These are phyloP conservation scores for Narcine bancroftii DNA, from an alignment of 2,113 vertebrate genomes.

Conservation along the genomic window DNA sequence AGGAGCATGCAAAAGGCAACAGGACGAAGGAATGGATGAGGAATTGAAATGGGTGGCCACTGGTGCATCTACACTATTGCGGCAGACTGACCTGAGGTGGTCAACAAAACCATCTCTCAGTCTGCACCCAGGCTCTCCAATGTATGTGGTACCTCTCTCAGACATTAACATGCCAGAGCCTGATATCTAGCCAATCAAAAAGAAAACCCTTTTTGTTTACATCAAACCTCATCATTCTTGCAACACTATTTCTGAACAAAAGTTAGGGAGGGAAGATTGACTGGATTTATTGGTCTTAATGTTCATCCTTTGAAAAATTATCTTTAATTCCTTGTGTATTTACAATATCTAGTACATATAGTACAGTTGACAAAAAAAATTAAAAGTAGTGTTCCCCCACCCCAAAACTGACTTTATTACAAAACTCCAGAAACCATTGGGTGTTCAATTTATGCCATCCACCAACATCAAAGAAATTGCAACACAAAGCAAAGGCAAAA, in stretches of 20 bases:
- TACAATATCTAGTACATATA: neutral
- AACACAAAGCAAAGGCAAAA: too few relatives aligned
- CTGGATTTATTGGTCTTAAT: neutral
- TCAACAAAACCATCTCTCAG: too few relatives aligned
- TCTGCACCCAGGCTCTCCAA: too few relatives aligned
- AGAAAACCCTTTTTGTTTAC: neutral
- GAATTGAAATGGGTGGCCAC: too few relatives aligned
- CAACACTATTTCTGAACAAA: neutral
- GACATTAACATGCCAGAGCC: too few relatives aligned
- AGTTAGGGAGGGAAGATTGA: neutral
- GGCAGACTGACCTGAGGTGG: too few relatives aligned
- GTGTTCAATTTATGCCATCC: neutral
- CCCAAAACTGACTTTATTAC: neutral
- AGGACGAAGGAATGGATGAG: too few relatives aligned
- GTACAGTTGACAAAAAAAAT: neutral
- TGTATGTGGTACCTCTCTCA: too few relatives aligned
- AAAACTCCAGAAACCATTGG: neutral
- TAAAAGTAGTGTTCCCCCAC: neutral
- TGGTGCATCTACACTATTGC: too few relatives aligned
- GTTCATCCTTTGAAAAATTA: too few relatives aligned
- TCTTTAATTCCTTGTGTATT: neutral
- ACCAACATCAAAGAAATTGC: neutral
- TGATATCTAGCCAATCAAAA: too few relatives aligned
- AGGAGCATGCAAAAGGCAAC: too few relatives aligned
- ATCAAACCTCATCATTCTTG: neutral